Base-by-base conservation (phyloP, 2,797 vertebrate genomes). In the Lateolabrax maculatus region DNA sequence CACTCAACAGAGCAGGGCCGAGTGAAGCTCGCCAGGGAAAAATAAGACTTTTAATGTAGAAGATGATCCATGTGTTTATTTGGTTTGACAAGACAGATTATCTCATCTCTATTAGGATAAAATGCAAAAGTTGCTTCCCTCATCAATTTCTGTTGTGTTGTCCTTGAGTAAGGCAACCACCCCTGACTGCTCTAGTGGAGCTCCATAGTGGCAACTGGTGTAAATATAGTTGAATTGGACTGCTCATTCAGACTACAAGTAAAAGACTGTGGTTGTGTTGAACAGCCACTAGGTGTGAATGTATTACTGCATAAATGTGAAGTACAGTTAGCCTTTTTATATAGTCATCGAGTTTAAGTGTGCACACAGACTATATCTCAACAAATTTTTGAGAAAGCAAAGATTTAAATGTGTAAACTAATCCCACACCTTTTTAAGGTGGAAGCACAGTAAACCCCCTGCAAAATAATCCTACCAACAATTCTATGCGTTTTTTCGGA, bases 151-250 rank as follows among this genome's bases (percentile, higher is more conserved):
- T 70, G 46, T 19, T 56, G 39, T 63, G 6, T 34, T 61, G 53
- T 66, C 75, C 37, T 57, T 76, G 73, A 44, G 25, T 57, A 43
- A 58, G n/a, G 46, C 60, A 63, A 23, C 62, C 62, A 60, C 11
- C 52, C 31, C 44, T 53, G 41, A 56, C 61, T 67, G 51, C 57
- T 64, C 29, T 56, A 61, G 12, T 53, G 34, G 23, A 53, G 29
- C 60, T n/a, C n/a, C n/a, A 61, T 56, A 60, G 62, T 25, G 53
- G 41, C 48, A 58, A 61, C 37, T 34, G 43, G 37, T 48, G 67
- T 36, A 61, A 64, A 60, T 51, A 46, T 56, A 41, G 15, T 51
- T 57, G 29, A 46, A 53, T n/a, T 46, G 21, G 39, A 31, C 8
- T 61, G 34, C 25, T 53, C 36, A 23, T 16, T n/a, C 12, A 46